These are phyloP conservation scores for Megamerina dolium DNA, from an alignment of 2,888 invertebrate genomes.

Conservation along the genomic window DNA sequence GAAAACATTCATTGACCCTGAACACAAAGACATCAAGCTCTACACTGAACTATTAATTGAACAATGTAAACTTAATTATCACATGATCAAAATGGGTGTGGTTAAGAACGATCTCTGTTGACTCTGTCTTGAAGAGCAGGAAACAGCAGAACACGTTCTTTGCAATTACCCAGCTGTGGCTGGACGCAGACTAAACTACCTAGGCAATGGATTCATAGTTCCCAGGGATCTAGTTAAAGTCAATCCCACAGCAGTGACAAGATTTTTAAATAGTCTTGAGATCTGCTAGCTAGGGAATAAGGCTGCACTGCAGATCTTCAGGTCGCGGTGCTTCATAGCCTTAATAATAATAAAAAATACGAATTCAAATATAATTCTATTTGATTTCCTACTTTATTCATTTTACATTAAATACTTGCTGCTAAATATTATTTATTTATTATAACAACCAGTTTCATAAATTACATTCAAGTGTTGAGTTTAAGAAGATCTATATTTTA, in stretches of 20 bases:
- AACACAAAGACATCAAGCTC: not conserved
- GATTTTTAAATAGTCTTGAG: not conserved
- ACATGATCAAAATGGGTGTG: not conserved
- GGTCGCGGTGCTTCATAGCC: not conserved
- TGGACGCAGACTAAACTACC: not conserved
- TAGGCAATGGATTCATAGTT: not conserved
- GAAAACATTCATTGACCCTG: not conserved
- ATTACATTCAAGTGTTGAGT: no score
- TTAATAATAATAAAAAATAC: not conserved
- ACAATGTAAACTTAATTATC: not conserved
- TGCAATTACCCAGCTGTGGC: not conserved
- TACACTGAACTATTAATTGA: not conserved
- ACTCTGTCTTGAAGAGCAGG: not conserved
- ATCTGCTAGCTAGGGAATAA: slow-evolving; percentile 1
- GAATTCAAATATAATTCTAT: no score
- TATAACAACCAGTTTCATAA: no score
- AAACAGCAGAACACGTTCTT: not conserved
- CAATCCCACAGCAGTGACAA: not conserved
- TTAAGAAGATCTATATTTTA: no score
- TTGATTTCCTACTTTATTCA: no score
- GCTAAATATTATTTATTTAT: no score
- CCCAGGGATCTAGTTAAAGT: not conserved
- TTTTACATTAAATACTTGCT: no score
- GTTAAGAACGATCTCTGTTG: not conserved
- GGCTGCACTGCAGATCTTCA: slow-evolving; percentile 18